Base-by-base conservation (phyloP, 1,140 invertebrate genomes). In the Arctopsyche grandis region DNA sequence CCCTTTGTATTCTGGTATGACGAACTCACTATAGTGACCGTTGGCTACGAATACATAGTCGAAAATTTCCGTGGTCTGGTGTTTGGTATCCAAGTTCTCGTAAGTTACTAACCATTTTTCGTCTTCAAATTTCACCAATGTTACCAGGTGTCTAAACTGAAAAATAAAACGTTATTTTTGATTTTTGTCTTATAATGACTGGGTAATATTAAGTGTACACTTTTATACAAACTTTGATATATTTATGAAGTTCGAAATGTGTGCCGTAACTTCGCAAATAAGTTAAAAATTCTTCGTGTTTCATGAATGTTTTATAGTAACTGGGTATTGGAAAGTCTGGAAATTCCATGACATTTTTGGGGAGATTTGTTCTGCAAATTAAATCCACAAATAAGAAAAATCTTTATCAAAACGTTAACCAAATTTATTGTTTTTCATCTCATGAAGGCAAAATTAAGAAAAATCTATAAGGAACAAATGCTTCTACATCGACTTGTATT, bases 31-130 rank as follows among this genome's bases (percentile, higher is more conserved):
- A 80, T 94, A 94, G 84, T 94, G 93, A 0, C 96, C 96, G 84
- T 93, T 97, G 83, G 95, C 96, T 5, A 97, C 89, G 83, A 96
- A 90, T 5, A 97, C 89, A 60, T 91, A 92, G 86, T 96, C 94
- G 85, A 94, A 96, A 0, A 79, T 19, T 5, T 85, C 85, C 5
- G 84, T 85, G 12, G 83, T 38, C 10, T 84, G 83, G 21, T 89
- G 86, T 9, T 88, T 86, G 0, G 87, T 87, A 0, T 87, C 83
- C 4, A 85, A 83, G 63, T 86, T 84, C 12, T 70, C 83, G 77
- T 85, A 83, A 88, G 89, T 80, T 83, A 91, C 43, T 84, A 85
- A 38, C 95, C 87, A 88, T 90, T 87, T 84, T 88, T 90, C 38
- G 86, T 87, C 48, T 92, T 85, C 83, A 84, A 84, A 91, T 90